Conservation (phyloP, 2,113 vertebrate species). For the Epinephelus fuscoguttatus region DNA sequence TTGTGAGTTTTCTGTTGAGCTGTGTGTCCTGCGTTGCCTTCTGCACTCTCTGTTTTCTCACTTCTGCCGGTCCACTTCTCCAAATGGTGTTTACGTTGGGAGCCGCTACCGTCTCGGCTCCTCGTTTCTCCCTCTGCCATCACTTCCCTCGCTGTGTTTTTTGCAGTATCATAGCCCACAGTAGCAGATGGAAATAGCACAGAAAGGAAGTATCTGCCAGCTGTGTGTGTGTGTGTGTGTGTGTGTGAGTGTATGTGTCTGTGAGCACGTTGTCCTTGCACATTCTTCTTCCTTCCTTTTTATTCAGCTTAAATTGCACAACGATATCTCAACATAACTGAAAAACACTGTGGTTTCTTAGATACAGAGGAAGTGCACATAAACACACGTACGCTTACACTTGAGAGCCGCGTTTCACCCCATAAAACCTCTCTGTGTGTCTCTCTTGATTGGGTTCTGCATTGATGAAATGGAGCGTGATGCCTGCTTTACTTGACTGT, state of each 20-base stretch:
- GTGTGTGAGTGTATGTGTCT: conserved; percentile 8
- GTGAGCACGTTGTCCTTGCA: conserved; percentile 40
- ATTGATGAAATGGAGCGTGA: conserved; percentile 31
- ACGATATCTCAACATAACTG: conserved; percentile 56
- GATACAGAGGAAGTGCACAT: conserved; percentile 40
- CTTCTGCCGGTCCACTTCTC: conserved; percentile 35
- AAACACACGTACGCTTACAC: background rate
- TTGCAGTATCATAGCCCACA: conserved; percentile 82
- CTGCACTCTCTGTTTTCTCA: background rate
- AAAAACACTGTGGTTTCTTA: conserved; percentile 59
- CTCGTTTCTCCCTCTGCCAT: conserved; percentile 47
- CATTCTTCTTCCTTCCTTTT: conserved; percentile 67
- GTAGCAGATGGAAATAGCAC: conserved; percentile 85
- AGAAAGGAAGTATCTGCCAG: conserved; percentile 74
- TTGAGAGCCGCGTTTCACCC: background rate
- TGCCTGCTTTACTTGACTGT: background rate
- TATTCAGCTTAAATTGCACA: conserved; percentile 61
- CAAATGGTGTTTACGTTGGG: conserved; percentile 56
- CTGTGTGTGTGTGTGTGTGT: conserved; percentile 34
- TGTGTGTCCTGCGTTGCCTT: background rate
- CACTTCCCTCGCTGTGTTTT: conserved; percentile 31
- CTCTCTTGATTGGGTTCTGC: conserved; percentile 6
- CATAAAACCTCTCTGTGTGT: background rate
- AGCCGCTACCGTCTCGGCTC: background rate
- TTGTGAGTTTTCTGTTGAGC: background rate